Evolutionary conservation across 2,113 vertebrate genomes (phyloP), one percentile per base, ranked within the genome.

Genomic region (Pseudorhombus dupliciocellatus): DNA sequence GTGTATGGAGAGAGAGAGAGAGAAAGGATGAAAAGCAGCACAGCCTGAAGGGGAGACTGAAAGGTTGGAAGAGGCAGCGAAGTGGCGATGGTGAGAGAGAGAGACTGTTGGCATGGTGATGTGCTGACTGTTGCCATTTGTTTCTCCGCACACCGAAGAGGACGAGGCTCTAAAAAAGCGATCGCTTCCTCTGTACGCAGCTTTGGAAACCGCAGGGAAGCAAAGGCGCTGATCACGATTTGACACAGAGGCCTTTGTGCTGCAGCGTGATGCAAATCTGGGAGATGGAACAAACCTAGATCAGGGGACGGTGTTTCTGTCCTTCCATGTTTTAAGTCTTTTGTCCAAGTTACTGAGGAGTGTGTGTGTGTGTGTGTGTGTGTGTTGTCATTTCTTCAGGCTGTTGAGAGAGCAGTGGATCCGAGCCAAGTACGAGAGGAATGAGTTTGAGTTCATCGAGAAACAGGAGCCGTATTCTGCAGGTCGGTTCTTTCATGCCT

Each of bases 361-460:
- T 56, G 15, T 50, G 25, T 51, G 42, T 22, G 12, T 21, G 34
- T 70, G 57, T 61, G 54, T 56, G 54, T 21, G 56, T 75, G 53
- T 81, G 44, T 70, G 22, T 53, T 37, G 0, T 37, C 50, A 1
- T 51, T 40, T 68, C 73, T 62, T 0, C 93, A 98, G 97, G 73
- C 89, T 98, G 71, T 94, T 99, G 80, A 94, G 95, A 30, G 97
- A 99, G 77, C 97, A 98, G 91, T 99, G 97, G 97, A 97, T 99
- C 90, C 91, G 95, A 82, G 96, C 96, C 92, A 97, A 97, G 88
- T 99, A 98, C 0, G 96, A 98, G 81, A 93, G 97, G 61, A 95
- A 95, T 63, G 97, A 99, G 77, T 99, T 99, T 89, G 93, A 96
- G 75, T 91, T 94, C 69, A 95, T 93, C 0, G 96, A 98, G 83